Conservation (phyloP, 2,888 invertebrate genomes). For the Baccha elongata region DNA sequence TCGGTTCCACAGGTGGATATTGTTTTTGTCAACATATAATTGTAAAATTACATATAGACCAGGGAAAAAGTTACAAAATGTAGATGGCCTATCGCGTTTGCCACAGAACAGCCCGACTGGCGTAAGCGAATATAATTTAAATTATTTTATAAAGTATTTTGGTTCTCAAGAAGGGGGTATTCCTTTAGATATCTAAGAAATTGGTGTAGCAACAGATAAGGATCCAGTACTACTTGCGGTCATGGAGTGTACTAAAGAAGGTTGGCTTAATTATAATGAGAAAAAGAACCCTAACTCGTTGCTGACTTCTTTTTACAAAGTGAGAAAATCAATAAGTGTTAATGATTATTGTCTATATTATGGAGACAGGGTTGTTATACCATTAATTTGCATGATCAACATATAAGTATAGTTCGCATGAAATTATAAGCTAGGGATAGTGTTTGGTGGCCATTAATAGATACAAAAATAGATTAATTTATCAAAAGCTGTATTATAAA, state of each 20-base stretch:
- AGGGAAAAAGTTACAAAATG: conserved; percentile 25
- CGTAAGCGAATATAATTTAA: conserved; percentile 15
- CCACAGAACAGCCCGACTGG: conserved; percentile 29
- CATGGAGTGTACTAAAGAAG: neutral
- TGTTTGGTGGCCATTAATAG: conserved; percentile 5
- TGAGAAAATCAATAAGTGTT: conserved; percentile 1
- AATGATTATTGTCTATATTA: conserved; percentile 47
- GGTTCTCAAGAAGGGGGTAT: neutral
- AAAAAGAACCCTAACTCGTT: neutral
- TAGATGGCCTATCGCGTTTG: conserved; percentile 47
- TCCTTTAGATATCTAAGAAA: conserved; percentile 12
- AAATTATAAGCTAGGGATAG: conserved; percentile 38
- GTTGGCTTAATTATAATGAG: conserved; percentile 2
- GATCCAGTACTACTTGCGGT: neutral
- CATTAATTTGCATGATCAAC: conserved; percentile 41
- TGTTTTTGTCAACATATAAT: neutral
- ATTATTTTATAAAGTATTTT: conserved; percentile 2
- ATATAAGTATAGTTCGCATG: conserved; percentile 46
- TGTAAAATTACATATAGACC: neutral
- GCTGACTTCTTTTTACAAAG: conserved; percentile 5
- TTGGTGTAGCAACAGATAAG: conserved; percentile 4
- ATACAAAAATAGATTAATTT: conserved; percentile 4
- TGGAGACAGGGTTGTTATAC: conserved; percentile 46
- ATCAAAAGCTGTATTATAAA: conserved; percentile 13
- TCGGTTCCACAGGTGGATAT: neutral